Evolutionary conservation across 2,888 invertebrate genomes (phyloP), one percentile per base, ranked within the genome.

Genomic region (Pollenia griseotomentosa): DNA sequence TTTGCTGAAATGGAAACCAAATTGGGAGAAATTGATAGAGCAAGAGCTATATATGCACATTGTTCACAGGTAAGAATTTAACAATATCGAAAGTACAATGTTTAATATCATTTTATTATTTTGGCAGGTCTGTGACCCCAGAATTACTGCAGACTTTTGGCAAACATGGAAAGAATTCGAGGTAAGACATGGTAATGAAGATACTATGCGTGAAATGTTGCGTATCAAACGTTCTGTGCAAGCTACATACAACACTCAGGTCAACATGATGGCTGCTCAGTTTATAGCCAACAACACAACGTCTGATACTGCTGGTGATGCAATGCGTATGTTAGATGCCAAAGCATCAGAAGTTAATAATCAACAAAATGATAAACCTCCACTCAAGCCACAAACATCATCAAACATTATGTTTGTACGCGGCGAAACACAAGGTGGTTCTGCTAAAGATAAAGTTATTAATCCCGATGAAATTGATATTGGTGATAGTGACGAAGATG

Each of bases 91-190:
- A 66, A 44, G 10, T 53, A 61, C 5, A 66, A 33, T 53, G 51
- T 23, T 19, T 48, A 66, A 33, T 23, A 5, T 55, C 44, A 53
- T 33, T 40, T 23, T 11, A 0, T 63, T 59, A 8, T 46, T 23
- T 65, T 44, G 23, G 23, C 7, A 92, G 92, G 92, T 92, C 2
- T 99, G 99, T 94, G 99, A 99, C 95, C 99, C 99, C 2, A 95
- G 99, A 92, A 98, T 99, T 10, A 98, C 98, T 6, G 95, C 96
- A 0, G 97, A 97, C 81, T 99, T 99, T 93, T 99, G 99, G 99
- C 97, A 98, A 92, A 97, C 97, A 1, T 99, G 99, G 99, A 99
- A 99, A 93, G 99, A 99, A 91, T 99, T 99, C 94, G 99, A 99
- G 94, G 98, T 99, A 19, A 96, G 98, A 68, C 99, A 99, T 94